Percentiles rank a stretch among this genome's conserved stretches.
phyloP scores from a whole-genome alignment of 2,113 vertebrate genomes.

The Eudyptes chrysolophus region DNA sequence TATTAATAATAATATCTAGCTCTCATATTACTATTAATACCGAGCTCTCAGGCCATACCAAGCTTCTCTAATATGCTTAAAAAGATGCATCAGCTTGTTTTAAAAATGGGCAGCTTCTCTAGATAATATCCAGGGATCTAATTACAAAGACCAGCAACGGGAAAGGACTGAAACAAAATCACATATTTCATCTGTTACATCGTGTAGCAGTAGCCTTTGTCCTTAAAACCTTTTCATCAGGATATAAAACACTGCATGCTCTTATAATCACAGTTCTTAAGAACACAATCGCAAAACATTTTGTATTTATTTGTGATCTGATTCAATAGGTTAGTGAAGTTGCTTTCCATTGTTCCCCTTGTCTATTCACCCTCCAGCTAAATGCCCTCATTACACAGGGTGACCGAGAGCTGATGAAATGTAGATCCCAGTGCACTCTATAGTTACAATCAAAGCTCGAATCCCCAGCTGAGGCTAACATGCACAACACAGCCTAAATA shows the following conservation, averaged over 20 bases:
- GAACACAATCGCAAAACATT: not conserved
- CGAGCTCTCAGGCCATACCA: not conserved
- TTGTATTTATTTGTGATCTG: not conserved
- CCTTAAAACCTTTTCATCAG: not conserved
- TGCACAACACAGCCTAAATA: not conserved
- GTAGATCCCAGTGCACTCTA: not conserved
- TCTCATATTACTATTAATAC: not conserved
- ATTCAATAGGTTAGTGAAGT: not conserved
- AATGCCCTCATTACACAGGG: slow-evolving; percentile 24
- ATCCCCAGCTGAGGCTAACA: not conserved
- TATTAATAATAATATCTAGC: not conserved
- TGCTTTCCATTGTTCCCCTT: not conserved
- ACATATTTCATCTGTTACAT: not conserved
- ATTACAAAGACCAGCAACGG: not conserved
- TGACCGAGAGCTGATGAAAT: slow-evolving; percentile 34
- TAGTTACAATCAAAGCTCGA: not conserved
- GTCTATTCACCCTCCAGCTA: slow-evolving; percentile 1
- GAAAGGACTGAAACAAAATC: not conserved
- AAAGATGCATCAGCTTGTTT: not conserved
- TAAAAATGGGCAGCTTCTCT: not conserved
- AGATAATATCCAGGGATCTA: not conserved
- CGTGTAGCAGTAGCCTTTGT: not conserved
- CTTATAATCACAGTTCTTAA: not conserved
- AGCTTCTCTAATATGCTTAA: not conserved
- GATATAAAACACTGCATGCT: not conserved